Conservation (phyloP, 2,113 vertebrate species). For the Elgaria multicarinata region DNA sequence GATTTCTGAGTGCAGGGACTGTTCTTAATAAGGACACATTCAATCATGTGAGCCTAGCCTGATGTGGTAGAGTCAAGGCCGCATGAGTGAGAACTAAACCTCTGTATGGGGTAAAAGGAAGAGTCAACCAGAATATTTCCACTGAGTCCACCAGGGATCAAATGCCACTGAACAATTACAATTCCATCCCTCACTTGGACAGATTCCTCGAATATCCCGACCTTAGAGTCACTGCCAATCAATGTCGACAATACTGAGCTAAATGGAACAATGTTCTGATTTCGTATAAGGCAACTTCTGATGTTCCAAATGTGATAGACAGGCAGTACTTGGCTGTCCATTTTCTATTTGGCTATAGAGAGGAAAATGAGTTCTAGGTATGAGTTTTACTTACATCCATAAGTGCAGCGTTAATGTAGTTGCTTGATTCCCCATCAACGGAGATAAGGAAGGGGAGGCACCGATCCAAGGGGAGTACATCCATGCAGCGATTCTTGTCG, state of each 20-base stretch:
- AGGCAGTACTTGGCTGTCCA: background rate
- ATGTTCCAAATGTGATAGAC: background rate
- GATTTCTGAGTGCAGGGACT: background rate
- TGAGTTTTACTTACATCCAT: conserved; percentile 89
- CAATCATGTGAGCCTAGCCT: background rate
- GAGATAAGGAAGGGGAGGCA: conserved; percentile 98
- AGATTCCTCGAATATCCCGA: no score
- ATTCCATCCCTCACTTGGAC: no score
- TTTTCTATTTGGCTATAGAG: background rate
- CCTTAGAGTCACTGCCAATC: no score
- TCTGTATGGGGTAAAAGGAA: background rate
- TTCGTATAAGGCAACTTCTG: no score
- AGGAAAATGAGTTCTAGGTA: background rate
- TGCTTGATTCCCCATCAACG: conserved; percentile 95
- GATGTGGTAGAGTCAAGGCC: background rate
- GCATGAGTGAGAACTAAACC: background rate
- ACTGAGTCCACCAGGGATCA: background rate
- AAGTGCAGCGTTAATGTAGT: conserved; percentile 96
- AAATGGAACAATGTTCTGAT: no score
- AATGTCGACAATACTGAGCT: no score
- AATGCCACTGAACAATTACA: no score
- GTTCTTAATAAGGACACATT: background rate
- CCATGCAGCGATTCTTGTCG: conserved; percentile 97
- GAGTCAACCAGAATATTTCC: background rate
- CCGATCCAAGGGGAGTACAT: conserved; percentile 92